Evolutionary conservation across 2,113 vertebrate species (phyloP).

Genomic region (Chamaetylas fuelleborni): DNA sequence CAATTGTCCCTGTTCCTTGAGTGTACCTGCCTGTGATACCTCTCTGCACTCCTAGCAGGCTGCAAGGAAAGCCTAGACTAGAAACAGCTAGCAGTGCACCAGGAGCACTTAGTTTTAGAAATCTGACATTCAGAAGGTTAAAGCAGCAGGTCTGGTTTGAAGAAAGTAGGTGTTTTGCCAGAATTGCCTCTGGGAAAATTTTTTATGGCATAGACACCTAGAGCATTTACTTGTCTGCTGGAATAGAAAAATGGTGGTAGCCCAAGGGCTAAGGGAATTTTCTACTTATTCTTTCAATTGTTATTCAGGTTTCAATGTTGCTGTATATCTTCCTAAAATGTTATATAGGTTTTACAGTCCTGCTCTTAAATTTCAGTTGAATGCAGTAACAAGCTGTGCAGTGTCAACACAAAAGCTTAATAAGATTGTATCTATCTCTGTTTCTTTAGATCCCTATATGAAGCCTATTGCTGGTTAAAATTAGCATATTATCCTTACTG

Average conservation of each 20-base stretch:
- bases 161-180: conserved; percentile 9
- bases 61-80: conserved; percentile 23
- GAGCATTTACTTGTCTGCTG: background rate
- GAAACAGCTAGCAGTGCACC: background rate
- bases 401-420: conserved; percentile 48
- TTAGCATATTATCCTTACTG: conserved; percentile 29
- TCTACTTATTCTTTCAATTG: background rate
- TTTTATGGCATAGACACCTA: conserved; percentile 17
- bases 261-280: conserved; percentile 47
- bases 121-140: conserved; percentile 40
- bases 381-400: conserved; percentile 44
- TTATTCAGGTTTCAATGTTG: background rate
- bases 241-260: background rate
- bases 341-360: conserved; percentile 16
- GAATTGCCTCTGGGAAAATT: conserved; percentile 46
- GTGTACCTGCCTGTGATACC: conserved; percentile 22
- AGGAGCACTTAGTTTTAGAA: conserved; percentile 2
- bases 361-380: background rate
- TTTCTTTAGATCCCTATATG: conserved; percentile 26
- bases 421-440: conserved; percentile 8
- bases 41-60: background rate
- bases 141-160: background rate
- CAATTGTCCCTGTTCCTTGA: background rate
- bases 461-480: conserved; percentile 28
- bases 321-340: conserved; percentile 29